Percentiles rank a stretch among this genome's conserved stretches.
phyloP scores from a whole-genome alignment of 2,888 invertebrate species.

The Spodoptera littoralis region DNA sequence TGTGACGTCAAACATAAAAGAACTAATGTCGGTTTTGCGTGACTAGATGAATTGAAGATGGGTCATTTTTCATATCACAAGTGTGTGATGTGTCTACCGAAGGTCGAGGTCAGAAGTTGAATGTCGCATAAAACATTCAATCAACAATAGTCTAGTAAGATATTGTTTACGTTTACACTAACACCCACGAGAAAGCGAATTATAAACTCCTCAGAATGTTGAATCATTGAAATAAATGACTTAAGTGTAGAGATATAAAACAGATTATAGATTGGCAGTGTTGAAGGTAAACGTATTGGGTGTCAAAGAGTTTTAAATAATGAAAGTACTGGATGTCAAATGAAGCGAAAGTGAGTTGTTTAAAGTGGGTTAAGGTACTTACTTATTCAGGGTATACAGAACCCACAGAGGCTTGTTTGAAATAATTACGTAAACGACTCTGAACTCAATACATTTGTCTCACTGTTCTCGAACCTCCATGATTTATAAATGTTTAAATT shows the following conservation, averaged over 20 bases:
- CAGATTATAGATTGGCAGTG: constrained; percentile 4
- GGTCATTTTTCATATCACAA: constrained; percentile 18
- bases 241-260: constrained; percentile 2
- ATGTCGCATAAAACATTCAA: constrained; percentile 27
- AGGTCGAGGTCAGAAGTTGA: constrained; percentile 42
- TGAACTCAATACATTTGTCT: constrained; percentile 31
- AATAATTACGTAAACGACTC: constrained; percentile 32
- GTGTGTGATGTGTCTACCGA: constrained; percentile 13
- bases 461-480: constrained; percentile 1
- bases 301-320: constrained; percentile 53
- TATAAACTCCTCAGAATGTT: constrained; percentile 15
- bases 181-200: constrained; percentile 42
- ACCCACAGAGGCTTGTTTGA: constrained; percentile 15
- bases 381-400: constrained; percentile 39
- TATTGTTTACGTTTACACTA: constrained; percentile 13
- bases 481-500: background rate
- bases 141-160: constrained; percentile 19
- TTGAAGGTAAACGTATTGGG: constrained; percentile 19
- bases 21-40: constrained; percentile 48
- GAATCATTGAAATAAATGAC: constrained; percentile 14
- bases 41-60: constrained; percentile 22
- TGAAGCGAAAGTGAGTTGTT: constrained; percentile 63
- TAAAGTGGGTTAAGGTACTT: constrained; percentile 57
- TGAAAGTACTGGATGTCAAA: constrained; percentile 68
- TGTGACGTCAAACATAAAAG: constrained; percentile 4